Percentiles rank a stretch among this genome's conserved stretches.
Conservation (phyloP, 2,888 invertebrate genomes). For the Drosophila ochracea region DNA sequence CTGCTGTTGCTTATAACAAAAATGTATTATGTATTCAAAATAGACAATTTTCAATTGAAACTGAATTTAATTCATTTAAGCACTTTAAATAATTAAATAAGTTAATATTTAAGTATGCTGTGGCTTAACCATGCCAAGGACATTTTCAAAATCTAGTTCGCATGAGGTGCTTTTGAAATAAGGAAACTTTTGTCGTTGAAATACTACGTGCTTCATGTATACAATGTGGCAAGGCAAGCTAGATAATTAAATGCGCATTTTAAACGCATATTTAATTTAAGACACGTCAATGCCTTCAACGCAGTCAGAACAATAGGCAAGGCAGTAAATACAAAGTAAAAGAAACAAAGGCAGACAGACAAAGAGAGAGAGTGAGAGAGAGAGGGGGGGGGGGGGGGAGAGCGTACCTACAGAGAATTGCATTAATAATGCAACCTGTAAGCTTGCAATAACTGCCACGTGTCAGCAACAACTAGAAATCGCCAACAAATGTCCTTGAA, state of each 20-base stretch:
- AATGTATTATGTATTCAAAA: not conserved
- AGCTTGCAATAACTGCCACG: constrained; percentile 26
- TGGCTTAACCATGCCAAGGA: not conserved
- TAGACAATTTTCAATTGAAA: too few relatives aligned
- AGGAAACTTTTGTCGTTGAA: not conserved
- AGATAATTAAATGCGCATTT: constrained; percentile 32
- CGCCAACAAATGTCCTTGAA: constrained; percentile 24
- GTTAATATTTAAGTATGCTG: not conserved
- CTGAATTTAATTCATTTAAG: not conserved
- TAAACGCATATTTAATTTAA: constrained; percentile 35
- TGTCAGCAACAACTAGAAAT: constrained; percentile 6
- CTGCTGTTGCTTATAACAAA: not conserved
- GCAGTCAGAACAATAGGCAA: not conserved
- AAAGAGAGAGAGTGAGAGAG: not conserved
- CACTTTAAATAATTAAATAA: not conserved
- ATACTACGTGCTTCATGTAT: not conserved
- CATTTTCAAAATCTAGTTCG: not conserved
- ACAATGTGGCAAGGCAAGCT: constrained; percentile 2
- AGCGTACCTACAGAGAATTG: not conserved
- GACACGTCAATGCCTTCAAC: constrained; percentile 45
- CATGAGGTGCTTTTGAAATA: not conserved
- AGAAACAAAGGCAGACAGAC: not conserved
- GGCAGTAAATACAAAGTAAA: not conserved
- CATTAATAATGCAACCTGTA: constrained; percentile 44
- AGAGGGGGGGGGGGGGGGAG: accelerated